Percentiles rank a stretch among this genome's conserved stretches.
Conservation (phyloP, 2,113 vertebrate genomes). For the Brachyhypopomus occidentalis region DNA sequence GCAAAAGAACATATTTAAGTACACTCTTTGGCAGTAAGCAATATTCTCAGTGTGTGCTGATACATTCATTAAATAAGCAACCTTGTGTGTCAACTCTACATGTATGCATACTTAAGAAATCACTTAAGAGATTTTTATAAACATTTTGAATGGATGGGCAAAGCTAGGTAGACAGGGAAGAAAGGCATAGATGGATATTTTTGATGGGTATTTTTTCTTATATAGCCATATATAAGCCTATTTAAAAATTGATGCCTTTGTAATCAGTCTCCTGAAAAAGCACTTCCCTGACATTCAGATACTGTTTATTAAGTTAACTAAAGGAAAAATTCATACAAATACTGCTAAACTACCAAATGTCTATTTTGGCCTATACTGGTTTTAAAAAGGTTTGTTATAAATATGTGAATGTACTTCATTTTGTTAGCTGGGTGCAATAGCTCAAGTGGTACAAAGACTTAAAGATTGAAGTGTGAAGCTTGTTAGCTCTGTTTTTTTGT, state of each 20-base stretch:
- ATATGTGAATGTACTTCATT: not conserved
- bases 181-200: not conserved
- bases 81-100: conserved; percentile 15
- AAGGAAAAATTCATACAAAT: not conserved
- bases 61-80: conserved; percentile 52
- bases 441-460: conserved; percentile 10
- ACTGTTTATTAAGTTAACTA: conserved; percentile 1
- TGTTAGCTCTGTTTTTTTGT: conserved; percentile 48
- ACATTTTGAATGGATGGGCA: no score
- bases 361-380: no score
- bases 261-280: conserved; percentile 12
- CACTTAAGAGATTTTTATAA: not conserved
- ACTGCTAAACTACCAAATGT: no score
- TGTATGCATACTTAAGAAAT: conserved; percentile 42
- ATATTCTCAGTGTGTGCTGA: conserved; percentile 43
- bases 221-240: no score
- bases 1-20: conserved; percentile 40
- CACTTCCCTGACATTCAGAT: conserved; percentile 7
- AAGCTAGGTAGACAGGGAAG: conserved; percentile 22
- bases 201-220: no score
- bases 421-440: not conserved
- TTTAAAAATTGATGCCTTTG: conserved; percentile 17
- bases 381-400: not conserved
- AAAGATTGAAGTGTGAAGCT: conserved; percentile 17
- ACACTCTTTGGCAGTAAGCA: conserved; percentile 73